Conservation (phyloP, 2,797 vertebrate species). For the Gypaetus barbatus region DNA sequence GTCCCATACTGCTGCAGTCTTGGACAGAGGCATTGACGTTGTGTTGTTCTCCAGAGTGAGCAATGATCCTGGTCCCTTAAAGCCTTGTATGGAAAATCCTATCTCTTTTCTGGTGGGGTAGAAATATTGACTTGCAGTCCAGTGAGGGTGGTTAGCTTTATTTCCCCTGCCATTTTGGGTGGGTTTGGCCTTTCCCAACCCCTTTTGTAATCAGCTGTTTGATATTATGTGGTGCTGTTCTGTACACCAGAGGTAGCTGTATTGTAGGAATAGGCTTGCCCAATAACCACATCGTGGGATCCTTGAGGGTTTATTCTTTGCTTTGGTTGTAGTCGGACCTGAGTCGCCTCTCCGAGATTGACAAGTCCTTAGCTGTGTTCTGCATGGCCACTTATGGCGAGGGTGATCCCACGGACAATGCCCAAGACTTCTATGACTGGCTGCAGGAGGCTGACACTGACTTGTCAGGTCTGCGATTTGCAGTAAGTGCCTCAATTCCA, state of each 20-base stretch:
- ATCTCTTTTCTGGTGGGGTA: background rate
- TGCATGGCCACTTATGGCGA: slow-evolving; percentile 98
- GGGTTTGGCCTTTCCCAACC: background rate
- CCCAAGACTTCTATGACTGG: slow-evolving; percentile 98
- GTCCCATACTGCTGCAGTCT: background rate
- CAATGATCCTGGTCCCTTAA: background rate
- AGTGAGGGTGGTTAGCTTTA: background rate
- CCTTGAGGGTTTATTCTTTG: background rate
- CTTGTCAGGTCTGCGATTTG: slow-evolving; percentile 87
- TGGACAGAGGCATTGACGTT: background rate
- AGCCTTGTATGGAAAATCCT: background rate
- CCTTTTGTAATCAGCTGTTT: background rate
- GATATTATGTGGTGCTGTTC: fast-evolving
- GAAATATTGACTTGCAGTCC: background rate
- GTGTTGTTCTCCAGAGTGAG: background rate
- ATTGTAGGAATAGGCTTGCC: background rate
- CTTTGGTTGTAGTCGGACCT: slow-evolving; percentile 82
- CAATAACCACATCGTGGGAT: fast-evolving
- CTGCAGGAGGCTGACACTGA: slow-evolving; percentile 88
- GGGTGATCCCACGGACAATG: slow-evolving; percentile 96
- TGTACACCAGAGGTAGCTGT: background rate
- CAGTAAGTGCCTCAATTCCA: slow-evolving; percentile 73
- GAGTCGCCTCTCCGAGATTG: slow-evolving; percentile 85
- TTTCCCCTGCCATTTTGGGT: background rate
- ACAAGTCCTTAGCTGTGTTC: slow-evolving; percentile 92